phyloP scores from a whole-genome alignment of 1,140 invertebrate species.

The Hyposmocoma kahamanoa region DNA sequence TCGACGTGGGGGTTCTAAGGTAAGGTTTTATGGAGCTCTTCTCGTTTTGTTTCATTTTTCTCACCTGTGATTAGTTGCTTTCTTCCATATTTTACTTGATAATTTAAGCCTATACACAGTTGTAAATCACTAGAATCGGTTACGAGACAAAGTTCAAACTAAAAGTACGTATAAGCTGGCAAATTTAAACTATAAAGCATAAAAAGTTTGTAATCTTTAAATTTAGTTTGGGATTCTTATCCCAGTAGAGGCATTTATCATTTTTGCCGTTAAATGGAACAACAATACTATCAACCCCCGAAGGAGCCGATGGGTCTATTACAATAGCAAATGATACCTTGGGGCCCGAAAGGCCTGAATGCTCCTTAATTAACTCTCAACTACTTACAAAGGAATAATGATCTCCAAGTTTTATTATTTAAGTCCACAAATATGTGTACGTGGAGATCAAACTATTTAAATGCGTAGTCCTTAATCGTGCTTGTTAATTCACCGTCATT shows the following conservation, averaged over 20 bases:
- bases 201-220: too few species aligned
- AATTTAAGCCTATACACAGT: too few species aligned
- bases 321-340: conserved; percentile 69
- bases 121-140: too few species aligned
- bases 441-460: conserved; percentile 13
- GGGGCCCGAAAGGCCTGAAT: conserved; percentile 50
- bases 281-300: conserved; percentile 59
- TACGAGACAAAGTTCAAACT: too few species aligned
- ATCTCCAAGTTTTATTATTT: conserved; percentile 25
- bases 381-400: conserved; percentile 31
- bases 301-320: conserved; percentile 56
- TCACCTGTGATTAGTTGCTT: conserved; percentile 57
- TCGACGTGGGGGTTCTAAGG: conserved; percentile 64
- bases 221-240: conserved; percentile 37
- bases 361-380: conserved; percentile 60
- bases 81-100: conserved; percentile 47
- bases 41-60: conserved; percentile 42
- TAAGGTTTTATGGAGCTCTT: conserved; percentile 33
- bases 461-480: conserved; percentile 6
- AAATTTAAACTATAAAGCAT: too few species aligned
- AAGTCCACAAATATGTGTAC: conserved; percentile 13
- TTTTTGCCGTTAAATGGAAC: conserved; percentile 67
- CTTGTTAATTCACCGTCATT: neutral
- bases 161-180: too few species aligned
- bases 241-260: conserved; percentile 62